phyloP scores from a whole-genome alignment of 2,888 invertebrate genomes.

The Eilema griseolum region DNA sequence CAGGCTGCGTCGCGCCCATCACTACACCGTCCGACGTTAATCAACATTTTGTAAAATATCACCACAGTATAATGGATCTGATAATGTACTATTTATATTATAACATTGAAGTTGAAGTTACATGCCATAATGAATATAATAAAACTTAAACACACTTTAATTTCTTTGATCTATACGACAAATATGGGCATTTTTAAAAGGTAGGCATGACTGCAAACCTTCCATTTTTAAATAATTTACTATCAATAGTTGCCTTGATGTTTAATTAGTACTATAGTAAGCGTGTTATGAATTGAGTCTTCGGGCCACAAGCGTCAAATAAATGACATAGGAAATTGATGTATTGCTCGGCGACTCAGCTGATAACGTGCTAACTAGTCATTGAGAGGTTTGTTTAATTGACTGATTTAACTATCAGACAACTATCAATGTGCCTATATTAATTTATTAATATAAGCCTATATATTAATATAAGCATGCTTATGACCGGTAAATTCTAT shows the following conservation, averaged over 20 bases:
- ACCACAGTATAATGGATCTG: neutral
- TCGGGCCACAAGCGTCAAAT: too few species aligned
- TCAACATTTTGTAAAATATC: neutral
- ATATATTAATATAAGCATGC: neutral
- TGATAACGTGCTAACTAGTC: too few species aligned
- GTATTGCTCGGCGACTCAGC: too few species aligned
- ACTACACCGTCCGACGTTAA: slow-evolving; percentile 89
- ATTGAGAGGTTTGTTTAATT: neutral
- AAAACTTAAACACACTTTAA: too few species aligned
- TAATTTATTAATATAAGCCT: too few species aligned
- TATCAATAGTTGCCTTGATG: too few species aligned
- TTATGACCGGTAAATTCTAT: neutral
- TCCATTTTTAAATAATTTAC: neutral
- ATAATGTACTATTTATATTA: neutral
- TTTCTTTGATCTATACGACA: neutral
- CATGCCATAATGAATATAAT: neutral
- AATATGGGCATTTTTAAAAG: neutral
- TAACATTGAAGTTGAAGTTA: neutral
- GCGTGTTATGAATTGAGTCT: too few species aligned
- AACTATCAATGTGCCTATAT: too few species aligned
- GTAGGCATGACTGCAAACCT: neutral
- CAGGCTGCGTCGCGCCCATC: slow-evolving; percentile 95
- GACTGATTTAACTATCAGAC: neutral
- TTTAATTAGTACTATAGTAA: neutral
- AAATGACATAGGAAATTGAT: too few species aligned